These are phyloP conservation scores for Contarinia nasturtii DNA, from an alignment of 1,140 invertebrate species.

Conservation along the genomic window DNA sequence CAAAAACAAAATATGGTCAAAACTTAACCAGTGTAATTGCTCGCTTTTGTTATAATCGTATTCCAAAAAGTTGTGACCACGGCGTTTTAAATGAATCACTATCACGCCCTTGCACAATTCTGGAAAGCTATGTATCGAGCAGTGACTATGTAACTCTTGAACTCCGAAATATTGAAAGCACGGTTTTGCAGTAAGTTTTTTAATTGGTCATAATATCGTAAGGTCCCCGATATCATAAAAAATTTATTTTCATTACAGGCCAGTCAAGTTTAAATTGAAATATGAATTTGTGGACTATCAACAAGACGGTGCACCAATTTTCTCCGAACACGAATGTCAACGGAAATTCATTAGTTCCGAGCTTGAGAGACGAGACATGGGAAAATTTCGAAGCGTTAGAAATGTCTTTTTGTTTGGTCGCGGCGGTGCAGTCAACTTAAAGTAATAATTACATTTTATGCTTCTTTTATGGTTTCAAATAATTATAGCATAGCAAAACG, in stretches of 20 bases:
- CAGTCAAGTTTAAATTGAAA: constrained; percentile 63
- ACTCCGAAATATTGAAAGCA: constrained; percentile 59
- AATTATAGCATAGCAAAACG: too few relatives aligned
- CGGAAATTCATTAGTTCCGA: constrained; percentile 38
- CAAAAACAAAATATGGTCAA: constrained; percentile 17
- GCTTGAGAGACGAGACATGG: constrained; percentile 32
- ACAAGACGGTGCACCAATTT: constrained; percentile 60
- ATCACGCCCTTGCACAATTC: constrained; percentile 49
- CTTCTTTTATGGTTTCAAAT: too few relatives aligned
- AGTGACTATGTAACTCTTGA: constrained; percentile 62
- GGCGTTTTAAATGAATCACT: constrained; percentile 22
- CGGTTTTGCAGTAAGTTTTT: constrained; percentile 47
- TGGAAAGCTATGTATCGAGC: constrained; percentile 66
- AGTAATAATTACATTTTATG: too few relatives aligned
- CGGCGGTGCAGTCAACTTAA: constrained; percentile 61
- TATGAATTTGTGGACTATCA: constrained; percentile 79
- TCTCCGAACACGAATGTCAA: constrained; percentile 23
- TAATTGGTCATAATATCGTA: neutral
- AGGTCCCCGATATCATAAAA: too few relatives aligned
- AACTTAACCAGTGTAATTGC: constrained; percentile 51
- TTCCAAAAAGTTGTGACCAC: constrained; percentile 60
- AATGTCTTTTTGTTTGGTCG: constrained; percentile 74
- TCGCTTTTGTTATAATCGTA: constrained; percentile 53
- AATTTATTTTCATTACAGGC: constrained; percentile 30
- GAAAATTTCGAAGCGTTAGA: constrained; percentile 44